Percentiles rank a stretch among this genome's conserved stretches.
These are phyloP conservation scores for Dasyurus viverrinus DNA, from an alignment of 2,113 vertebrate species.

Conservation along the genomic window DNA sequence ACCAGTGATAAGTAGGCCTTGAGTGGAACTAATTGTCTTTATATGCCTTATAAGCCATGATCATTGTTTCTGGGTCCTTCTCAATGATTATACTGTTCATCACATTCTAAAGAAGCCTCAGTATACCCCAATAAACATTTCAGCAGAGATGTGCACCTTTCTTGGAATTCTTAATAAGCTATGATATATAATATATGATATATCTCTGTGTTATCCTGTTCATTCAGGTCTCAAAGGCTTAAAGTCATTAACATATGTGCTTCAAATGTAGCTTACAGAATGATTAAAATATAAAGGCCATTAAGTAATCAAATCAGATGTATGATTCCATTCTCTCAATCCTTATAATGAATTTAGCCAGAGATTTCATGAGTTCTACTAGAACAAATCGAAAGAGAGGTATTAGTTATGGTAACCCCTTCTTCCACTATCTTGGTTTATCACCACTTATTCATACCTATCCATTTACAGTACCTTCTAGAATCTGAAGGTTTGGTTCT, in stretches of 20 bases:
- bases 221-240: neutral
- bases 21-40: neutral
- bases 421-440: too few species aligned
- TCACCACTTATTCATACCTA: neutral
- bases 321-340: neutral
- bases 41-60: neutral
- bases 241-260: neutral
- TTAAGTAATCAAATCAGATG: neutral
- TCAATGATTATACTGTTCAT: too few species aligned
- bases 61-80: too few species aligned
- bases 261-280: neutral
- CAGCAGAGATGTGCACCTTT: too few species aligned
- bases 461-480: neutral
- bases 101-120: too few species aligned
- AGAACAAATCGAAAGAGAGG: neutral
- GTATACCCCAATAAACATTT: too few species aligned
- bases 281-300: neutral
- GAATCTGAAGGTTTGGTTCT: neutral
- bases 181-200: neutral
- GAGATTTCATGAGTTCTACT: neutral
- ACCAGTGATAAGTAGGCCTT: neutral
- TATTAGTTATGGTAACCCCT: too few species aligned
- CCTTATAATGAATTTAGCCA: neutral
- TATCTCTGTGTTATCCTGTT: neutral
- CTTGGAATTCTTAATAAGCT: neutral